Percentiles rank a stretch among this genome's conserved stretches.
Conservation (phyloP, 2,888 invertebrate species). For the Agrenia bidenticulata region DNA sequence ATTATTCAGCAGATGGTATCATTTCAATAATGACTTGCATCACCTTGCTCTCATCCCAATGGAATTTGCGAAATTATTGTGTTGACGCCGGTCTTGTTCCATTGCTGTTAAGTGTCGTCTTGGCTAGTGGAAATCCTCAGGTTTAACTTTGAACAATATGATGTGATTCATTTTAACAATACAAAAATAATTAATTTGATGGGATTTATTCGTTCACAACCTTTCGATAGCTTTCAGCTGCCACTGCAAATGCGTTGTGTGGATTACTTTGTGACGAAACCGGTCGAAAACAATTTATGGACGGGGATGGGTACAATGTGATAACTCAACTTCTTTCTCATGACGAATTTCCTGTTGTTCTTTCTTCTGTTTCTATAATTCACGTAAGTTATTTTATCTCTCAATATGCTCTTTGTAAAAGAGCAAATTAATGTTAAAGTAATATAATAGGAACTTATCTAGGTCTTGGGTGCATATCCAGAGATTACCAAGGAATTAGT, state of each 20-base stretch:
- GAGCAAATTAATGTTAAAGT: not conserved
- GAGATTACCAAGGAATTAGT: constrained; percentile 35
- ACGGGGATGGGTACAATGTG: constrained; percentile 31
- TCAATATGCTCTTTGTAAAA: not conserved
- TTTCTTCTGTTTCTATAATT: constrained; percentile 39
- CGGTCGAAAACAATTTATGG: constrained; percentile 33
- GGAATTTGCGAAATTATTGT: constrained; percentile 19
- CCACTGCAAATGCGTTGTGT: constrained; percentile 37
- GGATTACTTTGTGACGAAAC: constrained; percentile 35
- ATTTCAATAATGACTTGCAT: constrained; percentile 39
- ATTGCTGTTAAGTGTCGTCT: constrained; percentile 23
- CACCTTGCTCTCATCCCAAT: constrained; percentile 26
- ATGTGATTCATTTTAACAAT: constrained; percentile 4
- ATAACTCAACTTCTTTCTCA: constrained; percentile 32
- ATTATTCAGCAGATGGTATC: constrained; percentile 35
- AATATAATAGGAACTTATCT: not conserved
- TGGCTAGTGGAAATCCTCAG: constrained; percentile 30
- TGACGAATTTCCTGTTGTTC: constrained; percentile 42
- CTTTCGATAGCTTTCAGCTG: constrained; percentile 30
- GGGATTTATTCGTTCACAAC: too few species aligned
- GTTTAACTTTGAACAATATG: constrained; percentile 10
- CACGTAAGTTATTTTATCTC: constrained; percentile 27
- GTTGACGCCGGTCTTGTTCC: constrained; percentile 31
- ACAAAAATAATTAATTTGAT: too few species aligned
- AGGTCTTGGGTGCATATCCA: constrained; percentile 40